Conservation (phyloP, 2,113 vertebrate genomes). For the Quiscalus mexicanus region DNA sequence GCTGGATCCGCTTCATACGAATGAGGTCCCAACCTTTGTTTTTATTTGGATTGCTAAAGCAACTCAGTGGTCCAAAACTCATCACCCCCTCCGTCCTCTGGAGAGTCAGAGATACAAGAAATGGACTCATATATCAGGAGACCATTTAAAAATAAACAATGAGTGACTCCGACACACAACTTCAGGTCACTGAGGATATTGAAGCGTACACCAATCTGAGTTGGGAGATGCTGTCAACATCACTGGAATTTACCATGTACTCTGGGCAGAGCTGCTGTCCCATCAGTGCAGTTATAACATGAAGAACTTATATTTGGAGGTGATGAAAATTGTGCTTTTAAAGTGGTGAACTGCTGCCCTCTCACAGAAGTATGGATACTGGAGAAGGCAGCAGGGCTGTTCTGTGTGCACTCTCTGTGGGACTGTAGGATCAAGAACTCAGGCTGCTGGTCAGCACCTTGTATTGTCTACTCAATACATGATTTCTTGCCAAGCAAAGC, state of each 20-base stretch:
- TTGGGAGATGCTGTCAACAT: not conserved
- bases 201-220: fast-evolving
- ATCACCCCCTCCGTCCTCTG: not conserved
- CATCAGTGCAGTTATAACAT: not conserved
- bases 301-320: not conserved
- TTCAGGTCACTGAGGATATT: not conserved
- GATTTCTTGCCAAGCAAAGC: not conserved
- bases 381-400: not conserved
- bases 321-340: not conserved
- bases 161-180: not conserved
- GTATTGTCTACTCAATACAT: fast-evolving
- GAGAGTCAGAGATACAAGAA: not conserved
- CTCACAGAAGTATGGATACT: not conserved
- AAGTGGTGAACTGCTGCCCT: not conserved
- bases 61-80: slow-evolving; percentile 51
- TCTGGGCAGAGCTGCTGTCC: not conserved
- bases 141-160: not conserved
- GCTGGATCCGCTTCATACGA: slow-evolving; percentile 44
- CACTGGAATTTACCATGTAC: not conserved
- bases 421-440: not conserved
- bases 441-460: not conserved
- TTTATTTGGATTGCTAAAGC: slow-evolving; percentile 62
- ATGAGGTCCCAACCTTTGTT: slow-evolving; percentile 67
- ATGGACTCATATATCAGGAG: not conserved
- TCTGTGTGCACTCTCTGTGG: not conserved